phyloP scores from a whole-genome alignment of 2,888 invertebrate species.

The Diarsia rubi region DNA sequence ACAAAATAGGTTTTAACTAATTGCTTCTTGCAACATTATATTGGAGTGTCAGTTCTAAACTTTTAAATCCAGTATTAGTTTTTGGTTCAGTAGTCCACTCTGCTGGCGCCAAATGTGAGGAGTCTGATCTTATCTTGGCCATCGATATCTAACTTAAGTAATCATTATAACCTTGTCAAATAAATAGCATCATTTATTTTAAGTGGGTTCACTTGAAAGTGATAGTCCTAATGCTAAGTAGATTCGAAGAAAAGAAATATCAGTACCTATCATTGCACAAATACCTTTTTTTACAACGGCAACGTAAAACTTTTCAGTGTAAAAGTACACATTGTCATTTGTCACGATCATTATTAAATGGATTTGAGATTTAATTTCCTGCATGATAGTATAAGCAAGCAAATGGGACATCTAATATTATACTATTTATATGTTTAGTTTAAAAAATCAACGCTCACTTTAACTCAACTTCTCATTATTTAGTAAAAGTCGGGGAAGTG shows the following conservation, averaged over 20 bases:
- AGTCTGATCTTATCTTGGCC: constrained; percentile 52
- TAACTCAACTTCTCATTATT: not conserved
- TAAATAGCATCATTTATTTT: constrained; percentile 38
- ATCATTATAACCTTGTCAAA: constrained; percentile 56
- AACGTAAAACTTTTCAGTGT: no score
- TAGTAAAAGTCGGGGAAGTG: constrained; percentile 36
- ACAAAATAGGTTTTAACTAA: constrained; percentile 32
- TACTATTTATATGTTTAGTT: no score
- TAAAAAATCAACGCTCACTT: not conserved
- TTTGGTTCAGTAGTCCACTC: constrained; percentile 18
- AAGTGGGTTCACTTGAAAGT: constrained; percentile 31
- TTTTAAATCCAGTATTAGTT: constrained; percentile 32
- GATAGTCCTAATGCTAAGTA: not conserved
- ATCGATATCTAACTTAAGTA: constrained; percentile 37
- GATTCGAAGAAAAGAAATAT: not conserved
- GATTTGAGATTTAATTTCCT: not conserved
- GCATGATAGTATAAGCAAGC: not conserved
- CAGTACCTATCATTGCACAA: not conserved
- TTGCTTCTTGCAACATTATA: constrained; percentile 30
- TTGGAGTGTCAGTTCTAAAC: constrained; percentile 1
- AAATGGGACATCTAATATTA: not conserved
- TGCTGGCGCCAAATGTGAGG: constrained; percentile 31
- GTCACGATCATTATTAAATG: not conserved
- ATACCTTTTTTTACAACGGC: not conserved
- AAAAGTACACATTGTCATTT: no score